Conservation (phyloP, 2,888 invertebrate genomes). For the Omphaloscelis lunosa region DNA sequence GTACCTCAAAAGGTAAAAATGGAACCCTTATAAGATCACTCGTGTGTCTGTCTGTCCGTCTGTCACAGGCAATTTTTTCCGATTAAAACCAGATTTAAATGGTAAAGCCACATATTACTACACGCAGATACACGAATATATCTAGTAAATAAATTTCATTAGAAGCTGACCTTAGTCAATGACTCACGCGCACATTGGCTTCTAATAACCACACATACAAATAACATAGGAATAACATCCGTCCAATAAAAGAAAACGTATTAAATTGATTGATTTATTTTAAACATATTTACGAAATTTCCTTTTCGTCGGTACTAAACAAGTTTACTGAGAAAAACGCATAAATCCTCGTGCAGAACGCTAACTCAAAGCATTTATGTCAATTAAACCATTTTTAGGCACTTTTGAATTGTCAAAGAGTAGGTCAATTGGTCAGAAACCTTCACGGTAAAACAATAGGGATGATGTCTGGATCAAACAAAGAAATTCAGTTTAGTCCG, state of each 20-base stretch:
- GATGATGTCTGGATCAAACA: no score
- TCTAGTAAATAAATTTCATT: slow-evolving; percentile 18
- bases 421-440: no score
- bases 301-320: slow-evolving; percentile 22
- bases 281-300: slow-evolving; percentile 17
- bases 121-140: not conserved
- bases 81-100: not conserved
- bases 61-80: no score
- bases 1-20: no score
- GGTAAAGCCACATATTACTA: not conserved
- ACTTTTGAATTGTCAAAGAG: no score
- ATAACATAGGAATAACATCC: slow-evolving; percentile 54
- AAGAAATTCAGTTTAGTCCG: no score
- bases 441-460: no score
- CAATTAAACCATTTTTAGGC: no score
- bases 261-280: slow-evolving; percentile 63
- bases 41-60: no score
- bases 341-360: no score
- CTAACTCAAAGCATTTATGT: no score
- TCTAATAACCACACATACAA: slow-evolving; percentile 33
- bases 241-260: slow-evolving; percentile 59
- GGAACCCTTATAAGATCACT: no score
- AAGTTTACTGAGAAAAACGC: slow-evolving; percentile 1
- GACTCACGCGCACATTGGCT: slow-evolving; percentile 49
- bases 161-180: slow-evolving; percentile 28